Evolutionary conservation across 2,888 invertebrate species (phyloP).

Genomic region (Eutolmus rufibarbis): DNA sequence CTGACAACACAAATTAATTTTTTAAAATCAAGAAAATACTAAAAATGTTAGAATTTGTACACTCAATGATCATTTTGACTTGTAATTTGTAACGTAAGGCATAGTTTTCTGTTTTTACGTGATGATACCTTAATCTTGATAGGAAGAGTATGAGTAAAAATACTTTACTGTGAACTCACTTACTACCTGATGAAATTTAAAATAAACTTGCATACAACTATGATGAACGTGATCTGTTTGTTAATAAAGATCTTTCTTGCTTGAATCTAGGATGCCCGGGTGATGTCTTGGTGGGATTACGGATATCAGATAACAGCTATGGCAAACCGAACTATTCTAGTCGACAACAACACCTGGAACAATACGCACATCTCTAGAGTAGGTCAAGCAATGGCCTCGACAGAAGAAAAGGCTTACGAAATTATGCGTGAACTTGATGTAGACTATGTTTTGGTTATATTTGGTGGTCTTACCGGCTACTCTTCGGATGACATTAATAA

Average conservation of each 20-base stretch:
- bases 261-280: conserved; percentile 79
- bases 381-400: conserved; percentile 98
- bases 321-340: conserved; percentile 97
- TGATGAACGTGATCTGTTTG: conserved; percentile 39
- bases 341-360: conserved; percentile 99
- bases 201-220: not conserved
- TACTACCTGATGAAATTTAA: not conserved
- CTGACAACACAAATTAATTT: too few species aligned
- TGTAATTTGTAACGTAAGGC: too few species aligned
- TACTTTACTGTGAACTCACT: conserved; percentile 46
- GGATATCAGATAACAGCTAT: conserved; percentile 99
- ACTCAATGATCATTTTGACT: too few species aligned
- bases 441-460: conserved; percentile 96
- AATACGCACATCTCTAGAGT: conserved; percentile 98
- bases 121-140: conserved; percentile 61
- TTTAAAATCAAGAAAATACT: too few species aligned
- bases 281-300: conserved; percentile 99
- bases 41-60: too few species aligned
- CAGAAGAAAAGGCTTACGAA: conserved; percentile 95
- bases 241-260: conserved; percentile 55
- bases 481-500: conserved; percentile 99
- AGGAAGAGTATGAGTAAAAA: conserved; percentile 61
- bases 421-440: conserved; percentile 98
- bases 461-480: conserved; percentile 98
- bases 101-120: conserved; percentile 41